Evolutionary conservation across 2,888 invertebrate species (phyloP).

Genomic region (Tinea semifulvella): DNA sequence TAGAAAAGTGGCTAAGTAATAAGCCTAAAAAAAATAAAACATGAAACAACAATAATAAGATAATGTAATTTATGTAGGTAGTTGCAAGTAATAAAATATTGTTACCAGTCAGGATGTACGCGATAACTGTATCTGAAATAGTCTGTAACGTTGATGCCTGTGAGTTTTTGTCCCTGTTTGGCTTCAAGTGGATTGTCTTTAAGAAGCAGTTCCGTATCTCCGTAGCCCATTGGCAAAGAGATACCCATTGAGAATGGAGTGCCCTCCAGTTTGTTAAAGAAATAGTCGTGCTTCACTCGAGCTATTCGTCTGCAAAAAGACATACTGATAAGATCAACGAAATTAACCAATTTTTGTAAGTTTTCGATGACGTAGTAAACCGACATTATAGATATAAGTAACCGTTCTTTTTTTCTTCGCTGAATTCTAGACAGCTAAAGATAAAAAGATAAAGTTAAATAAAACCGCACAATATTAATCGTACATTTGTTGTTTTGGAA

Average conservation of each 20-base stretch:
- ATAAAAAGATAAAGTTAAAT: no score
- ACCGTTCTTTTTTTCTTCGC: no score
- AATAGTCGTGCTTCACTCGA: conserved; percentile 83
- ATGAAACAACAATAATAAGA: neutral
- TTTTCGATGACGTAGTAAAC: no score
- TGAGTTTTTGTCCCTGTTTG: conserved; percentile 69
- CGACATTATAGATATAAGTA: no score
- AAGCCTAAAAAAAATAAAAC: no score
- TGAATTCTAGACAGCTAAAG: no score
- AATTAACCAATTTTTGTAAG: no score
- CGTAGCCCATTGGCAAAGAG: conserved; percentile 83
- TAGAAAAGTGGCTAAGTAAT: no score
- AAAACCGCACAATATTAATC: no score
- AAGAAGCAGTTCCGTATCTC: conserved; percentile 77
- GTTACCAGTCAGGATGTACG: conserved; percentile 85
- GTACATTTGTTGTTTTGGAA: no score
- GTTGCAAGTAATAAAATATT: neutral
- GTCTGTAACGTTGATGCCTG: conserved; percentile 74
- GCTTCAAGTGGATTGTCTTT: conserved; percentile 80
- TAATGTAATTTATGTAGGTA: neutral
- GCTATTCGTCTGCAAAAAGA: conserved; percentile 71
- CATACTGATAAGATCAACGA: no score
- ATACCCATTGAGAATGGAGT: conserved; percentile 91
- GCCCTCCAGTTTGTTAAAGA: conserved; percentile 79
- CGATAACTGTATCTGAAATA: conserved; percentile 82